Evolutionary conservation across 2,888 invertebrate species (phyloP).

Genomic region (Phyllotreta striolata): DNA sequence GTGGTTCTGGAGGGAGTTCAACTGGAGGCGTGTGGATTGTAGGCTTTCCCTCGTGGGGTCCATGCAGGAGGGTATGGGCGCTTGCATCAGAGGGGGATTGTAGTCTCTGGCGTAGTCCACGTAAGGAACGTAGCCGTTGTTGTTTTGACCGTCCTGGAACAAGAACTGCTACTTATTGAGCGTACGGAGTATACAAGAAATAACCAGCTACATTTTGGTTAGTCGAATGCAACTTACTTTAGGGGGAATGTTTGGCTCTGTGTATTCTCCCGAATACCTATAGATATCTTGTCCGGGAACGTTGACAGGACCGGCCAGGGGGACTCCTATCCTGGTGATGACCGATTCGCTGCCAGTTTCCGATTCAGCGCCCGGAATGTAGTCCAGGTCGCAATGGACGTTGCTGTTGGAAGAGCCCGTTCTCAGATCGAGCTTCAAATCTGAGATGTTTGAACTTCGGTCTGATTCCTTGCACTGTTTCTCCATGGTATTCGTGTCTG

Average conservation of each 20-base stretch:
- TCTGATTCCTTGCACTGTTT: conserved; percentile 80
- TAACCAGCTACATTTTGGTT: background rate
- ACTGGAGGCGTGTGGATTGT: conserved; percentile 60
- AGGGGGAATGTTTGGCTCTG: conserved; percentile 80
- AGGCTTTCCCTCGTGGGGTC: conserved; percentile 57
- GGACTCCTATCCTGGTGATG: conserved; percentile 71
- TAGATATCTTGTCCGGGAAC: conserved; percentile 75
- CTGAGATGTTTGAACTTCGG: conserved; percentile 90
- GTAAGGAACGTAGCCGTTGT: conserved; percentile 87
- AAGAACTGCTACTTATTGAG: background rate
- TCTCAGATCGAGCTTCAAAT: conserved; percentile 87
- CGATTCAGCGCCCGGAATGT: conserved; percentile 65
- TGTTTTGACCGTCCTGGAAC: conserved; percentile 78
- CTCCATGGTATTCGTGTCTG: conserved; percentile 65
- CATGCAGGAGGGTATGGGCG: conserved; percentile 67
- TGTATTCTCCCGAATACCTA: conserved; percentile 78
- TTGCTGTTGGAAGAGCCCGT: conserved; percentile 84
- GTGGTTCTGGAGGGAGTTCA: conserved; percentile 59
- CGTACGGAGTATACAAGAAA: background rate
- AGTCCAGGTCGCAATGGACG: conserved; percentile 66
- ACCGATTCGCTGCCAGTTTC: conserved; percentile 66
- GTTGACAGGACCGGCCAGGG: conserved; percentile 81
- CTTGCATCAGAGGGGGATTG: conserved; percentile 77
- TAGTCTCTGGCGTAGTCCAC: conserved; percentile 90
- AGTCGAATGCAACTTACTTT: conserved; percentile 60